Base-by-base conservation (phyloP, 2,888 invertebrate species). In the Drosophila rubida region DNA sequence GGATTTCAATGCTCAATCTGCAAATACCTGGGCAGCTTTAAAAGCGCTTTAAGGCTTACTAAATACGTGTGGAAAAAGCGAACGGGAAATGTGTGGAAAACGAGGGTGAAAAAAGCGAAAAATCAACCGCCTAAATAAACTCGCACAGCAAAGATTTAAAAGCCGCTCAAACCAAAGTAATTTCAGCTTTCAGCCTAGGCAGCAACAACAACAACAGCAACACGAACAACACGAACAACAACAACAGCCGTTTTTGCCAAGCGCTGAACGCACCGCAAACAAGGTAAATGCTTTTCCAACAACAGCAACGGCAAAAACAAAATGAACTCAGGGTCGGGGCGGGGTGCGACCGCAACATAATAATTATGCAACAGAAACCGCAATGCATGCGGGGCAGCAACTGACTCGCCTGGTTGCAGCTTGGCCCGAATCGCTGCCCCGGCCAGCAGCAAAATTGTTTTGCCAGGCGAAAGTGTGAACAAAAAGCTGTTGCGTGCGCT, bases 381-480 rank as follows among this genome's bases (percentile, higher is more conserved):
- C 84, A 86, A 83, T 84, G 86, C 72, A 84, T 86, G 86, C 86
- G 80, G 80, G 80, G 74, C 71, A 68, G 58, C 62, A 61, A 27
- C 77, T 58, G 57, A 60, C 75, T 58, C 45, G 51, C 11, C 59
- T 68, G 50, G 69, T 44, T 63, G 60, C 69, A 73, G 74, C 64
- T 60, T 63, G 60, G 66, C 48, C 45, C 67, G 77, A 76, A 69
- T 64, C 69, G 70, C 59, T 69, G 70, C 55, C 70, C 62, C 62
- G 62, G 61, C 65, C 69, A 72, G 71, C 71, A 72, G 78, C 63
- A 68, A 83, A 88, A 83, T 84, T 89, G 88, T 89, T 86, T 78
- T 84, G 78, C 89, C 79, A 78, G 75, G 88, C 85, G 87, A 88
- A 88, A 90, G 90, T 88, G 88, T 88, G 83, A 88, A 88, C 83